phyloP scores from a whole-genome alignment of 2,888 invertebrate genomes.

The Phortica okadai region DNA sequence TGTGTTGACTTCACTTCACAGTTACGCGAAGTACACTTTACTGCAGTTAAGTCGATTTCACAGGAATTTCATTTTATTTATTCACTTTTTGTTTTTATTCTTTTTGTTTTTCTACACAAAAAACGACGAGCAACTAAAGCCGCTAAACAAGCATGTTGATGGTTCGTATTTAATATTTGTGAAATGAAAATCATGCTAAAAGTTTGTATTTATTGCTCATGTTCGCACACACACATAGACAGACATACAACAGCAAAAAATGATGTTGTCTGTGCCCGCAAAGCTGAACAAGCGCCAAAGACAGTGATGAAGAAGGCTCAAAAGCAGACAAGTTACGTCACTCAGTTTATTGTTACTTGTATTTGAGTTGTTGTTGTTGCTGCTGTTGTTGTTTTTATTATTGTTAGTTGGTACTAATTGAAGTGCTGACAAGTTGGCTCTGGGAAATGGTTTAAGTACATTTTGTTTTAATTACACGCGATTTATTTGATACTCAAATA shows the following conservation, averaged over 20 bases:
- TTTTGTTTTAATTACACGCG: not conserved
- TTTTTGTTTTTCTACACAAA: not conserved
- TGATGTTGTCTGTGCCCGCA: not conserved
- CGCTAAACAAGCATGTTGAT: no score
- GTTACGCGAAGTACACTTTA: no score
- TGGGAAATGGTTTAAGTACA: not conserved
- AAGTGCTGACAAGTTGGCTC: not conserved
- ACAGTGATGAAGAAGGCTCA: not conserved
- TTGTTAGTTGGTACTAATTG: not conserved
- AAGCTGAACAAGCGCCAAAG: not conserved
- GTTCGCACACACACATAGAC: no score
- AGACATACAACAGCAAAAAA: no score
- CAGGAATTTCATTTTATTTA: not conserved
- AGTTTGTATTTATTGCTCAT: no score
- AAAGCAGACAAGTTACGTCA: not conserved
- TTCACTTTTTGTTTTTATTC: not conserved
- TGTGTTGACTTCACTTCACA: no score
- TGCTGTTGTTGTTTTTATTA: not conserved
- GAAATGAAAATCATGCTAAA: no score
- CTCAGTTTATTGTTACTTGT: no score
- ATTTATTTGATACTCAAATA: not conserved
- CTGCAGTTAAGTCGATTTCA: no score
- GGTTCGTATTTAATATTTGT: no score
- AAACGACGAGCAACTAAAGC: not conserved
- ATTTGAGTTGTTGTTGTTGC: no score